phyloP scores from a whole-genome alignment of 1,140 invertebrate genomes.

The Maniola jurtina region DNA sequence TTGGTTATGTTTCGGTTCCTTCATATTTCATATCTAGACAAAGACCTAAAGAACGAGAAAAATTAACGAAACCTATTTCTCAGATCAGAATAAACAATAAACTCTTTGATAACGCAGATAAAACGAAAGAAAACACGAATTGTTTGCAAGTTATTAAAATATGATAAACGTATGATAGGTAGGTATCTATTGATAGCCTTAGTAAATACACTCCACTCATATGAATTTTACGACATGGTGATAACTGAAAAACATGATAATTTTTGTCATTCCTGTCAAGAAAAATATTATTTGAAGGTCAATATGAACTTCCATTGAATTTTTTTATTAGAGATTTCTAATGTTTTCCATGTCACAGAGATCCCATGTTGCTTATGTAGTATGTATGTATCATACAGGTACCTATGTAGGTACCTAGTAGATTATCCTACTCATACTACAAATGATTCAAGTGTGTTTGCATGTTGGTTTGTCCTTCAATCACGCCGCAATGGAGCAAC shows the following conservation, averaged over 20 bases:
- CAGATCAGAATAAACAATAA: background rate
- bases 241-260: constrained; percentile 3
- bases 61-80: too few relatives aligned
- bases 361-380: too few relatives aligned
- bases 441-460: too few relatives aligned
- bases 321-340: background rate
- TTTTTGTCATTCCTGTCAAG: background rate
- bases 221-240: background rate
- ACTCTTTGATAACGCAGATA: background rate
- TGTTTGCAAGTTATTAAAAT: constrained; percentile 6
- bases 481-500: too few relatives aligned
- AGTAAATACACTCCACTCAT: background rate
- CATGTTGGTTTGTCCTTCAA: too few relatives aligned
- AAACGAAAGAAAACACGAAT: background rate
- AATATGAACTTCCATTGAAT: background rate
- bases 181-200: background rate
- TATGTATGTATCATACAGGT: too few relatives aligned
- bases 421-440: too few relatives aligned
- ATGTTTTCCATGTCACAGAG: too few relatives aligned
- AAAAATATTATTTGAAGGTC: background rate
- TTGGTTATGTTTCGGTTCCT: too few relatives aligned
- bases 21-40: too few relatives aligned
- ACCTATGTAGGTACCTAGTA: too few relatives aligned
- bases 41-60: too few relatives aligned
- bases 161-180: constrained; percentile 5